Percentiles rank a stretch among this genome's conserved stretches.
phyloP scores from a whole-genome alignment of 1,140 invertebrate genomes.

The Drosophila carrolli region DNA sequence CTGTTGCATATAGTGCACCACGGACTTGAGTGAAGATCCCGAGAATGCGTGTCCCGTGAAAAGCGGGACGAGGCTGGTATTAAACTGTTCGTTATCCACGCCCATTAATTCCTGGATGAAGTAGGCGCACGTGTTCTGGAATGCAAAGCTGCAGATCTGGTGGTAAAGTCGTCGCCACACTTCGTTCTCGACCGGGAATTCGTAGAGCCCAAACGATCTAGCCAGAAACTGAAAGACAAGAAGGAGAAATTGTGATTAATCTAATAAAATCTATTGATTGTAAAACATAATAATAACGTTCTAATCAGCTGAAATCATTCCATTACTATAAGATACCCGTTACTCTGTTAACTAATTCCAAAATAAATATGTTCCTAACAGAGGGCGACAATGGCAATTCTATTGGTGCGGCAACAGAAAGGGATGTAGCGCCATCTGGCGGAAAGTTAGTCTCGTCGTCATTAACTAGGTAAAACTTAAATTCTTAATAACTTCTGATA shows the following conservation, averaged over 20 bases:
- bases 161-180: conserved; percentile 43
- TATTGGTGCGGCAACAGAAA: no score
- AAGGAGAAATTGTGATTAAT: background rate
- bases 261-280: background rate
- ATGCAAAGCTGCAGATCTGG: conserved; percentile 42
- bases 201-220: conserved; percentile 47
- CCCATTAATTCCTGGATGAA: conserved; percentile 86
- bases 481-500: no score
- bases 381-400: no score
- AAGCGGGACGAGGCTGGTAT: conserved; percentile 50
- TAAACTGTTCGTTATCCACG: conserved; percentile 85
- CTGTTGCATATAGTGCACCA: conserved; percentile 45
- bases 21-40: conserved; percentile 46
- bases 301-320: no score
- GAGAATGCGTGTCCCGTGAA: conserved; percentile 28
- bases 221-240: conserved; percentile 8
- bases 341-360: no score
- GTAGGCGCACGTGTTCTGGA: conserved; percentile 85
- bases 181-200: conserved; percentile 58
- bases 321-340: no score
- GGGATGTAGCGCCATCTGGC: no score
- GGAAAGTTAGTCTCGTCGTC: no score
- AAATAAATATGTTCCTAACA: no score
- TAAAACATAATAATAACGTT: no score
- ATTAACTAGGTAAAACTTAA: no score